These are phyloP conservation scores for Erpornis zantholeuca DNA, from an alignment of 2,113 vertebrate species.

Conservation along the genomic window DNA sequence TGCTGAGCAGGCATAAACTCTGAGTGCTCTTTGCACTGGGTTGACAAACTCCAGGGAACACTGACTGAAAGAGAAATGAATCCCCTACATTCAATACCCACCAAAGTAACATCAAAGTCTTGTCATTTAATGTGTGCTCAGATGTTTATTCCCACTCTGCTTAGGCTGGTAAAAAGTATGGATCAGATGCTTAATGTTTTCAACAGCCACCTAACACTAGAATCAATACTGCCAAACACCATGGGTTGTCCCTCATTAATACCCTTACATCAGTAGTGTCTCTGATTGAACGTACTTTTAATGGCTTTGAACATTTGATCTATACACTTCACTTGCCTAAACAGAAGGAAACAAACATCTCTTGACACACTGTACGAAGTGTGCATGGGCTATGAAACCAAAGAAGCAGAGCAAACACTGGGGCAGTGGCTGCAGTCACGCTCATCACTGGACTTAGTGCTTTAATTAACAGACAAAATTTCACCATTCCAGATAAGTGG, in stretches of 20 bases:
- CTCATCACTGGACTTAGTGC: not conserved
- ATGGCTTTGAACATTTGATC: slow-evolving; percentile 58
- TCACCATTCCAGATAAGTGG: not conserved
- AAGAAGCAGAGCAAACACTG: not conserved
- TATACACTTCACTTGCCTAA: slow-evolving; percentile 45
- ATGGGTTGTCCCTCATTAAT: slow-evolving; percentile 43
- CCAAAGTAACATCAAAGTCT: slow-evolving; percentile 14
- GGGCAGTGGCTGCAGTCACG: not conserved
- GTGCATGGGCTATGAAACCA: not conserved
- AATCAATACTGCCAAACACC: slow-evolving; percentile 49
- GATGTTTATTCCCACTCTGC: slow-evolving; percentile 33
- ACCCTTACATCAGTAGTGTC: slow-evolving; percentile 15
- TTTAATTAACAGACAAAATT: not conserved
- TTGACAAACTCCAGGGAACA: not conserved
- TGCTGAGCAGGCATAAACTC: not conserved
- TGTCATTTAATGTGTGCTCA: not conserved
- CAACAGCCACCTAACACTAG: slow-evolving; percentile 47
- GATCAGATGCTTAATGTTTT: slow-evolving; percentile 60
- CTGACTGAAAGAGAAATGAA: not conserved
- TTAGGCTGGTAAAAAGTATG: slow-evolving; percentile 32
- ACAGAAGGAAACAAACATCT: slow-evolving; percentile 39
- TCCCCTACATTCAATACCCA: not conserved
- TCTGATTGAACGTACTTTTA: slow-evolving; percentile 50
- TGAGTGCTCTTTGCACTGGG: not conserved
- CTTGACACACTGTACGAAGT: not conserved